Evolutionary conservation across 1,140 invertebrate species (phyloP), one percentile per base, ranked within the genome.

Genomic region (Bombus ignitus): DNA sequence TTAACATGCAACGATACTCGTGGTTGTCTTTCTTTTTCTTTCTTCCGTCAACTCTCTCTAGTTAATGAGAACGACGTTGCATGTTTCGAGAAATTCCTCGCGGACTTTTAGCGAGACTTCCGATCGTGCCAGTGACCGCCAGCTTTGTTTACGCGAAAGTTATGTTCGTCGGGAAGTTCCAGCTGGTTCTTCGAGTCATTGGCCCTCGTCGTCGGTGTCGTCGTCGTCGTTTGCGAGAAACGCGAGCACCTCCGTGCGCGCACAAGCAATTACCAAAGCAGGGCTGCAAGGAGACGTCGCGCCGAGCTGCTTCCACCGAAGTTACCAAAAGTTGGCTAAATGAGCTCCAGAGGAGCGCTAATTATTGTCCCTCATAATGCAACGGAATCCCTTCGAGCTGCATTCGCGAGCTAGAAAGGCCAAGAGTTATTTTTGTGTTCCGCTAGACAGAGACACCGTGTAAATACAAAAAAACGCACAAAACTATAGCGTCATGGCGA

Each of bases 101-200:
- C 3, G 37, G 62, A 66, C n/a, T 32, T 18, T n/a, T 22, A 25
- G 37, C 42, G 57, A 44, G 59, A 65, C 39, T 62, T n/a, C 13
- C 57, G 28, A 42, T 37, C 39, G 32, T 59, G 32, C 25, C 57
- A 32, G 42, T 39, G 79, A 25, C 37, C 47, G 44, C 18, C 78
- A 66, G 71, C n/a, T 83, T 70, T 83, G 73, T 83, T 83, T 83
- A 77, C 73, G 47, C 28, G 75, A 47, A 84, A 84, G 75, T 84
- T 84, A 59, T 66, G 66, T 13, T 42, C 47, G 37, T 28, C 5
- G 44, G 12, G 32, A 72, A 85, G 37, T 80, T 80, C 15, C 32
- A 25, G 39, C 39, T 22, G 57, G 32, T 80, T 72, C 53, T 39
- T 35, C 53, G 83, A 62, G 66, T 79, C 83, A 79, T 84, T 84